Conservation (phyloP, 2,797 vertebrate species). For the Fistularia tabacaria region DNA sequence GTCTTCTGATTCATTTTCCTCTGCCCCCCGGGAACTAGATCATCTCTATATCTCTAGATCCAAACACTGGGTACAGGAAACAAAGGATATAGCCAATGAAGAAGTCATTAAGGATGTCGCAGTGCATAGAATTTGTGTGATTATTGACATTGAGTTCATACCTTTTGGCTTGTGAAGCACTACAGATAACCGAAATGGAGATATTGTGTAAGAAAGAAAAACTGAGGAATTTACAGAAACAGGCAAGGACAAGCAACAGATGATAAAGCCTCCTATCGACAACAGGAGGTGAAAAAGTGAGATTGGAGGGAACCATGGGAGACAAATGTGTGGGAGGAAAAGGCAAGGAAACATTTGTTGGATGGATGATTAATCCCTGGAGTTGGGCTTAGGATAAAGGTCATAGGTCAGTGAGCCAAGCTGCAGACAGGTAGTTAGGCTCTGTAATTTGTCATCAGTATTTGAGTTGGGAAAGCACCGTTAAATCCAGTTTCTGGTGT, state of each 20-base stretch:
- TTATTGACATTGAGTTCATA: slow-evolving; percentile 17
- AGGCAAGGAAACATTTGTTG: slow-evolving; percentile 48
- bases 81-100: slow-evolving; percentile 25
- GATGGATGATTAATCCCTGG: slow-evolving; percentile 83
- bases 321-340: slow-evolving; percentile 31
- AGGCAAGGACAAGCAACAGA: slow-evolving; percentile 25
- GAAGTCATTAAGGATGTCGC: slow-evolving; percentile 3
- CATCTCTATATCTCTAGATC: slow-evolving; percentile 42
- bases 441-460: slow-evolving; percentile 20
- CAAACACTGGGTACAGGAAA: slow-evolving; percentile 27
- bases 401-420: slow-evolving; percentile 54
- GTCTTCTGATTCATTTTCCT: slow-evolving; percentile 41
- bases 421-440: slow-evolving; percentile 38
- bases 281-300: slow-evolving; percentile 39
- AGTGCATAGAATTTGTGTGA: slow-evolving; percentile 2
- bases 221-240: slow-evolving; percentile 25
- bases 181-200: slow-evolving; percentile 6
- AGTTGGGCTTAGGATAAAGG: slow-evolving; percentile 56
- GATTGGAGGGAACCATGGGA: slow-evolving; percentile 19
- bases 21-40: slow-evolving; percentile 39
- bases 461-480: slow-evolving; percentile 11
- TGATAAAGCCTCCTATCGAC: slow-evolving; percentile 8
- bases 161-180: slow-evolving; percentile 15
- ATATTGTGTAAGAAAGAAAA: slow-evolving; percentile 20
- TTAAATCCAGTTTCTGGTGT: slow-evolving; percentile 17